Evolutionary conservation across 2,888 invertebrate species (phyloP), one percentile per base, ranked within the genome.

Genomic region (Sepiola atlantica): DNA sequence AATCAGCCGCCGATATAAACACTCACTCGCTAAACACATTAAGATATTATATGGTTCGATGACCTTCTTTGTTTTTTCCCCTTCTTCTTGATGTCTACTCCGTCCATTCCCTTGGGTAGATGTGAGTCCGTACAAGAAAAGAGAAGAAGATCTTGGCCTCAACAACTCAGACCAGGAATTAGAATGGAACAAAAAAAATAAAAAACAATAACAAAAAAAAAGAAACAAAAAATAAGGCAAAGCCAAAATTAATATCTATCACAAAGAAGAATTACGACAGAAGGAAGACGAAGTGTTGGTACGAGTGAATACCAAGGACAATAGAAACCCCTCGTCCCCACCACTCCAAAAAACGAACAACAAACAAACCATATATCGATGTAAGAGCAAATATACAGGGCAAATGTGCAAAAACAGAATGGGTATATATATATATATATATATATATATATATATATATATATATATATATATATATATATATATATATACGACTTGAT

Each of bases 1-100:
- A 77, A n/a, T 77, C 77, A n/a, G 77, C n/a, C 77, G n/a, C n/a
- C n/a, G 77, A 77, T 77, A 77, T 77, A 77, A 77, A 77, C n/a
- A 77, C 77, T 77, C n/a, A 77, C 77, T 77, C 16, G 77, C 32
- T 77, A 77, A 32, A 77, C n/a, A 32, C 77, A 77, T 77, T 77
- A 77, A n/a, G 77, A 77, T 77, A 77, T 77, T 77, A 77, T 77
- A 77, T 77, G 77, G n/a, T n/a, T 32, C n/a, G 32, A 32, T 77
- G 77, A 77, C 77, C 77, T 77, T 8, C 77, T 18, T 77, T 77
- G 14, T n/a, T 77, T 77, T 77, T n/a, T 77, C 16, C 32, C 0
- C 28, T 28, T 8, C 0, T n/a, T 77, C 6, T n/a, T 77, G 45
- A 45, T 45, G 45, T 8, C 8, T 4, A 45, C 45, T 24, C 77